Percentiles rank a stretch among this genome's conserved stretches.
These are phyloP conservation scores for Tetanocera ferruginea DNA, from an alignment of 2,888 invertebrate species.

Conservation along the genomic window DNA sequence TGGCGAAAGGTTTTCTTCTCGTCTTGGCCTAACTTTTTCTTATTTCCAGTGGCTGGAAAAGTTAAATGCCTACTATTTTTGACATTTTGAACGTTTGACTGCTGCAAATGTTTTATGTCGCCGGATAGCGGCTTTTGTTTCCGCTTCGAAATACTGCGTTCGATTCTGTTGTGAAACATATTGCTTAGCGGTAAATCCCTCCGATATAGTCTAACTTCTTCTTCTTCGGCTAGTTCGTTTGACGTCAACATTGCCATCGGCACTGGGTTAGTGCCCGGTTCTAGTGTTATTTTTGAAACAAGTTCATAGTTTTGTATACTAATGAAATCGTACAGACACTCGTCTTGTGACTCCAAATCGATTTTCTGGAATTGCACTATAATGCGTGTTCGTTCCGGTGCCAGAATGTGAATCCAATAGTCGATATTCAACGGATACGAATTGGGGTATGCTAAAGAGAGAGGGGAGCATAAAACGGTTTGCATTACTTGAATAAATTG, in stretches of 20 bases:
- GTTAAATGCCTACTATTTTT: slow-evolving; percentile 33
- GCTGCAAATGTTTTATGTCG: slow-evolving; percentile 39
- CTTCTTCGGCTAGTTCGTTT: slow-evolving; percentile 46
- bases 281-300: slow-evolving; percentile 58
- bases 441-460: slow-evolving; percentile 73
- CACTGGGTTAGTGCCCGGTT: slow-evolving; percentile 59
- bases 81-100: slow-evolving; percentile 31
- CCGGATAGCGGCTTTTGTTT: slow-evolving; percentile 35
- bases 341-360: slow-evolving; percentile 81
- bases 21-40: not conserved
- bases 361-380: slow-evolving; percentile 78
- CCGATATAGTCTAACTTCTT: slow-evolving; percentile 4
- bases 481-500: too few species aligned
- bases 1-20: not conserved
- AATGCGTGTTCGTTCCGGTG: slow-evolving; percentile 77
- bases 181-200: not conserved
- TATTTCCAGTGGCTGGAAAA: not conserved
- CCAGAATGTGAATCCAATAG: slow-evolving; percentile 78
- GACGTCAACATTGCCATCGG: slow-evolving; percentile 61
- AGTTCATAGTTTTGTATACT: slow-evolving; percentile 72
- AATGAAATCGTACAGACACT: slow-evolving; percentile 85
- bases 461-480: not conserved
- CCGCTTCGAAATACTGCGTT: slow-evolving; percentile 19
- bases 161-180: slow-evolving; percentile 11
- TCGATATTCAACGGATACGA: slow-evolving; percentile 81